Percentiles rank a stretch among this genome's conserved stretches.
These are phyloP conservation scores for Ophthalmolycus amberensis DNA, from an alignment of 2,113 vertebrate genomes.

Conservation along the genomic window DNA sequence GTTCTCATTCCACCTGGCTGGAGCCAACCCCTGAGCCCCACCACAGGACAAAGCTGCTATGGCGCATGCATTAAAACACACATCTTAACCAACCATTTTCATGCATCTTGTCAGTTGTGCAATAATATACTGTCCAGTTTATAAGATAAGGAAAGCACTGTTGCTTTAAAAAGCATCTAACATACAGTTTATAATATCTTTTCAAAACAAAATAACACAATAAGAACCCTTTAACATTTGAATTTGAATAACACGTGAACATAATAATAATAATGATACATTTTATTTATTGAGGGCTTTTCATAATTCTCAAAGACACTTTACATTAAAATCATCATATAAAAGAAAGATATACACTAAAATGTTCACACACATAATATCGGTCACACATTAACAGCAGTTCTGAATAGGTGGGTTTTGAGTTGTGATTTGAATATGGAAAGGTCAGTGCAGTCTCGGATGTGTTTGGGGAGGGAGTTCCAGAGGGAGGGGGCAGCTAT, in stretches of 20 bases:
- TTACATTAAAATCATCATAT: no score
- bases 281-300: no score
- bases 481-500: no score
- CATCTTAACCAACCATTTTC: constrained; percentile 48
- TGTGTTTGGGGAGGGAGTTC: no score
- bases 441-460: no score
- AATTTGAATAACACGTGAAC: neutral
- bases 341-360: no score
- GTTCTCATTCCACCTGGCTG: constrained; percentile 83
- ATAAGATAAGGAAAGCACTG: constrained; percentile 4
- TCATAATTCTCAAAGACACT: no score
- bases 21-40: constrained; percentile 60
- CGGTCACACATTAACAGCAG: no score
- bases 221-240: neutral
- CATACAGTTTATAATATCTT: neutral
- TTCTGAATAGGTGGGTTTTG: no score
- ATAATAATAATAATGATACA: no score
- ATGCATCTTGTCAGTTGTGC: constrained; percentile 25
- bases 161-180: neutral
- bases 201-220: neutral
- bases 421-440: no score
- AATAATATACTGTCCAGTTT: constrained; percentile 6
- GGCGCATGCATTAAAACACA: constrained; percentile 39
- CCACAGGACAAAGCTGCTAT: constrained; percentile 57
- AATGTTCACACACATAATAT: no score